phyloP scores from a whole-genome alignment of 2,797 vertebrate genomes.

The Neomorphus geoffroyi region DNA sequence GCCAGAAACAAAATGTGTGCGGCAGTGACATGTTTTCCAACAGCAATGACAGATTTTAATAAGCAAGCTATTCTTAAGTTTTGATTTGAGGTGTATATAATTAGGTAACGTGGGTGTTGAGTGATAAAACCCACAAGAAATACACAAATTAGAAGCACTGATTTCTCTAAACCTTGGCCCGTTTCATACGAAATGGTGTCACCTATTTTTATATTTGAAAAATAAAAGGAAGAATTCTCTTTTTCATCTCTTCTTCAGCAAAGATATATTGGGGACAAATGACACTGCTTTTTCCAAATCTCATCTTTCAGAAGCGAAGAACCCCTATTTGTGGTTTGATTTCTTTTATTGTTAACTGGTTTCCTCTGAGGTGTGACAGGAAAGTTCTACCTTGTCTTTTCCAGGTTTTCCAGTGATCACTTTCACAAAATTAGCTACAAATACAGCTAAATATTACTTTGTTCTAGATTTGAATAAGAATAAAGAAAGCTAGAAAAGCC shows the following conservation, averaged over 20 bases:
- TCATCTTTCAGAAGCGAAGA: neutral
- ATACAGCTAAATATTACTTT: neutral
- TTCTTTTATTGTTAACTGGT: neutral
- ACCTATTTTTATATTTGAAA: slow-evolving; percentile 14
- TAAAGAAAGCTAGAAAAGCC: neutral
- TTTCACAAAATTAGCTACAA: neutral
- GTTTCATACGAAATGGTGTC: neutral
- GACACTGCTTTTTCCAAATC: neutral
- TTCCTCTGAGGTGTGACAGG: neutral
- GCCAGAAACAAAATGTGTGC: neutral
- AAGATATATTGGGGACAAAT: neutral
- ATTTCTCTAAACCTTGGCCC: neutral
- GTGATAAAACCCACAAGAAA: slow-evolving; percentile 60
- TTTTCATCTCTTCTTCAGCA: slow-evolving; percentile 12
- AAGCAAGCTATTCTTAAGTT: slow-evolving; percentile 45
- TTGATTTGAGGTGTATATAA: slow-evolving; percentile 57
- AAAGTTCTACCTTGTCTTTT: neutral
- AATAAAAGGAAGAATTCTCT: neutral
- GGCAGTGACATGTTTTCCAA: slow-evolving; percentile 50
- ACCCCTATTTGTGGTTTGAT: neutral
- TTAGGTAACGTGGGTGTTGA: slow-evolving; percentile 40
- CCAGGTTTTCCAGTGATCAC: neutral
- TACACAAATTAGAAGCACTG: slow-evolving; percentile 34
- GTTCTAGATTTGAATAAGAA: neutral
- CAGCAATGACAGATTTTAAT: slow-evolving; percentile 47